Evolutionary conservation across 1,140 invertebrate genomes (phyloP), one percentile per base, ranked within the genome.

Genomic region (Anthonomus grandis): DNA sequence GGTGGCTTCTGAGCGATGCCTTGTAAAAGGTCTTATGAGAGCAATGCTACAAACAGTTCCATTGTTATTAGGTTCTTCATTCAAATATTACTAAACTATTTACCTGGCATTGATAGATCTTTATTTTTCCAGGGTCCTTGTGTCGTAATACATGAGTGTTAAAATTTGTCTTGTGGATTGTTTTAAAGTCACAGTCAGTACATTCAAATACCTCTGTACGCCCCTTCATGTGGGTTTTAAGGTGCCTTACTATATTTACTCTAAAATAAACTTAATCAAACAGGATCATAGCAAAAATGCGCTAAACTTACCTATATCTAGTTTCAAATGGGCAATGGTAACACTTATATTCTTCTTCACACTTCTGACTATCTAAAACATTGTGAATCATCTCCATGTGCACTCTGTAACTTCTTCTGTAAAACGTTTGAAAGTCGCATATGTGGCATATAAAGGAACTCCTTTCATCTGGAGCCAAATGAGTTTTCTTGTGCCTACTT

Each of bases 261-360:
- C 50, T 53, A 22, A 27, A 53, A 42, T 41, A 22, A 39, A 8
- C 22, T 1, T 39, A 8, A 39, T 10, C 38, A 41, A 41, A 13
- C 10, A n/a, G 18, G 9, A 10, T 17, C 18, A 41, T 41, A 13
- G 17, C 18, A 47, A 27, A 37, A 10, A n/a, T n/a, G n/a, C n/a
- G n/a, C n/a, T n/a, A n/a, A n/a, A 18, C 47, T 22, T 17, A 53
- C 50, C 50, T 25, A 31, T 53, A 53, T 22, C 34, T 42, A 6
- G 50, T 53, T 13, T 53, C 50, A 44, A 53, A 53, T 1, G 39
- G 50, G 36, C 50, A 53, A 38, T 53, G 50, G 39, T 53, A 53
- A 22, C 50, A 53, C 39, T 44, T 53, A 44, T 31, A 53, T 23
- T 53, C 38, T 5, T 44, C 38, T 10, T 53, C 50, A 1, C 4